A percentile compares a stretch with the other conserved stretches of the same genome.
These are phyloP conservation scores for Melanaphis sacchari DNA, from an alignment of 1,140 invertebrate genomes.

Conservation along the genomic window DNA sequence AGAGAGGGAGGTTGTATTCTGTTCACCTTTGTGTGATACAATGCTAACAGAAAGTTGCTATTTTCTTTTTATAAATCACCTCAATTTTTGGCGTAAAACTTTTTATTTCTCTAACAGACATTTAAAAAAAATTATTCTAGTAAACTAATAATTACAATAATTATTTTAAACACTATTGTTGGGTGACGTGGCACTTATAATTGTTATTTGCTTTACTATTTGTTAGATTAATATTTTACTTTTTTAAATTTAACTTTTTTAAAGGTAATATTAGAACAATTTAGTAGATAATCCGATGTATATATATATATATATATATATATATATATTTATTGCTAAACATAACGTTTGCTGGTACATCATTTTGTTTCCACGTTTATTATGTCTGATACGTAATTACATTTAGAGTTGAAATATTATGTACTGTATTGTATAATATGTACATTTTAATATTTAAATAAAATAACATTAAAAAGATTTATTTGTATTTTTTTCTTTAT, in stretches of 20 bases:
- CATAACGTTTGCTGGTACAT: no score
- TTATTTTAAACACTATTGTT: not conserved
- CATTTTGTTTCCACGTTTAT: no score
- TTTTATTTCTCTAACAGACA: not conserved
- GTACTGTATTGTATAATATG: no score
- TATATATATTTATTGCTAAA: no score
- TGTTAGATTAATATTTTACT: not conserved
- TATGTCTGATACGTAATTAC: no score
- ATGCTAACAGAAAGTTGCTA: constrained; percentile 33
- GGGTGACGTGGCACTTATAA: not conserved
- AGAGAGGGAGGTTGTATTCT: not conserved
- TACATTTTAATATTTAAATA: no score
- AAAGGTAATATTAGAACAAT: no score
- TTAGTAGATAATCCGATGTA: no score
- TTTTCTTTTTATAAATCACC: constrained; percentile 44
- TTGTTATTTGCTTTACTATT: not conserved
- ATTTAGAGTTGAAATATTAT: no score
- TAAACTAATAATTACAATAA: not conserved
- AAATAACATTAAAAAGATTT: no score
- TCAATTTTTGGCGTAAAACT: not conserved
- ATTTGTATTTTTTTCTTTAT: not conserved
- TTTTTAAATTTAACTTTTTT: not conserved
- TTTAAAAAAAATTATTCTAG: not conserved
- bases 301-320: no score
- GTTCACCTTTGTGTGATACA: constrained; percentile 41